phyloP scores from a whole-genome alignment of 2,888 invertebrate species.

The Pelosia muscerda region DNA sequence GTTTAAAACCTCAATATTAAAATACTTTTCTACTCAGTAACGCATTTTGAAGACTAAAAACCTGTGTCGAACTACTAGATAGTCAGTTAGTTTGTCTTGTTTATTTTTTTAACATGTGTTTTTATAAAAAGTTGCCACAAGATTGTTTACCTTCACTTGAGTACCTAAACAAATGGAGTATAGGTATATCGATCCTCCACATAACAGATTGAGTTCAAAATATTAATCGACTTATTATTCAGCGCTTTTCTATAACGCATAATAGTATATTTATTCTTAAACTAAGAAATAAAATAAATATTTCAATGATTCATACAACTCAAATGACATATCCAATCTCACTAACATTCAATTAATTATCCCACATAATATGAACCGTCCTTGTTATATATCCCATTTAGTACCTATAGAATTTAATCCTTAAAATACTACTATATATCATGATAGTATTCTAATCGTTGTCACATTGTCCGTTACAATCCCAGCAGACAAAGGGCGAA shows the following conservation, averaged over 20 bases:
- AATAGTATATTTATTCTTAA: neutral
- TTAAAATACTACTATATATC: slow-evolving; percentile 17
- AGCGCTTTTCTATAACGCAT: neutral
- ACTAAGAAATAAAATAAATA: neutral
- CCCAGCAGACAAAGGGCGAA: slow-evolving; percentile 83
- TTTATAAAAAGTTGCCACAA: no score
- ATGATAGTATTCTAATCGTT: slow-evolving; percentile 12
- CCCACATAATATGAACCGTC: neutral
- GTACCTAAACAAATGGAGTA: no score
- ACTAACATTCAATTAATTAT: neutral
- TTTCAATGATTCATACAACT: neutral
- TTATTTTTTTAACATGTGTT: no score
- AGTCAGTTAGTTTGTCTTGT: no score
- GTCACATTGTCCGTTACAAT: slow-evolving; percentile 59
- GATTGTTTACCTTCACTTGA: no score
- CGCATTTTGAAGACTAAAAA: no score
- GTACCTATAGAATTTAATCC: neutral
- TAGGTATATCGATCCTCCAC: no score
- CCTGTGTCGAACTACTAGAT: no score
- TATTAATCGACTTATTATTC: neutral
- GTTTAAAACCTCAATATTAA: no score
- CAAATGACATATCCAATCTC: neutral
- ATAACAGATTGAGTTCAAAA: neutral
- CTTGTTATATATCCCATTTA: neutral
- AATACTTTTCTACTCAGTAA: no score